Evolutionary conservation across 1,140 invertebrate genomes (phyloP), one percentile per base, ranked within the genome.

Genomic region (Drosophila mauritiana): DNA sequence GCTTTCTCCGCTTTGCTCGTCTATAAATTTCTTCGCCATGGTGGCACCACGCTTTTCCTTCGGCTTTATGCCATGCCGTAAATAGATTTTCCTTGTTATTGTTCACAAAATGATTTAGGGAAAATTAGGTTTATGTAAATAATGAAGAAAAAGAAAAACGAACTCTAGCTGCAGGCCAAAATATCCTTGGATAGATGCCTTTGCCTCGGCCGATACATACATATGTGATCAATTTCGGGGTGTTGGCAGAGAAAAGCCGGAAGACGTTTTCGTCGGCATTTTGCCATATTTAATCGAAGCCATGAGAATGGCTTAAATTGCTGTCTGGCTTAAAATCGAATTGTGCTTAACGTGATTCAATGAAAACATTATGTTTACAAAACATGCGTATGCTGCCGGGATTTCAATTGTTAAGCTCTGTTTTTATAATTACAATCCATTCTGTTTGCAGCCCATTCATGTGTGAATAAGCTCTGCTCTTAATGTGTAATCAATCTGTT

Each of bases 91-190:
- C 70, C 72, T 70, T 80, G 84, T 89, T 89, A 89, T 90, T 80
- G 88, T 83, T 83, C 86, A 76, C 69, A 90, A 90, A 90, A 90
- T 90, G 88, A 90, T 90, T 90, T 90, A 90, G 73, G 77, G 76
- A 90, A 90, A 90, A 90, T 90, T 90, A 90, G 88, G 88, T 90
- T 90, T 90, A 90, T 90, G 86, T 88, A 90, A 90, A 90, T 90
- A 90, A 83, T 83, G 79, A 80, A 90, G 81, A 67, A 65, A 51
- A 65, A 53, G 12, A 27, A 46, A 37, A 70, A 48, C 52, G 45
- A 56, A 73, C 52, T 53, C 56, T 75, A 5, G 74, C 83, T 85
- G 74, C 78, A 82, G 82, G 81, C 63, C 61, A 55, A 73, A 70
- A 88, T 61, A 73, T 78, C 67, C 65, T 72, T 72, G 43, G 43